phyloP scores from a whole-genome alignment of 2,888 invertebrate species.

The Trisateles emortualis region DNA sequence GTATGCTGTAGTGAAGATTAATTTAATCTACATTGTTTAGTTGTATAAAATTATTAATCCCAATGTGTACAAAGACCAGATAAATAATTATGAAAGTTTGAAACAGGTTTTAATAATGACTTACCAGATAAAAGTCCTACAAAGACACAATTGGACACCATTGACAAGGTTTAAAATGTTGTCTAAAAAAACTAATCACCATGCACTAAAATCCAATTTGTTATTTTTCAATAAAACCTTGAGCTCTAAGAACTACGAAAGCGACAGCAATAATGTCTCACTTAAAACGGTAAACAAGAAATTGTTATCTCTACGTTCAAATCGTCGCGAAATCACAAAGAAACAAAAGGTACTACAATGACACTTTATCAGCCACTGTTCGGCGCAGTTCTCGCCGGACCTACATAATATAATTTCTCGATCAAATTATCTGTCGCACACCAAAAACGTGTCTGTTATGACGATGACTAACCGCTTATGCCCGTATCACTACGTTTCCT shows the following conservation, averaged over 20 bases:
- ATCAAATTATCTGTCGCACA: slow-evolving; percentile 63
- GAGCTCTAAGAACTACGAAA: slow-evolving; percentile 57
- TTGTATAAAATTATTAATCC: neutral
- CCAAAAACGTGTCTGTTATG: slow-evolving; percentile 71
- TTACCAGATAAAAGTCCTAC: slow-evolving; percentile 71
- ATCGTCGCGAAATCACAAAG: slow-evolving; percentile 79
- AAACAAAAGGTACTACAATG: slow-evolving; percentile 70
- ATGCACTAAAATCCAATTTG: slow-evolving; percentile 29
- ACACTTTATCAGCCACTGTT: slow-evolving; percentile 69
- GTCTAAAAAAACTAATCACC: slow-evolving; percentile 32
- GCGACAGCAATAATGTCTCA: slow-evolving; percentile 58
- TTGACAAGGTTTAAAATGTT: slow-evolving; percentile 56
- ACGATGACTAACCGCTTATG: slow-evolving; percentile 82
- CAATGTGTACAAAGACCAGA: neutral
- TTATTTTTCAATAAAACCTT: slow-evolving; percentile 43
- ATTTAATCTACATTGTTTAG: neutral
- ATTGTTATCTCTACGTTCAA: slow-evolving; percentile 70
- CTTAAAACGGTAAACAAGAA: slow-evolving; percentile 72
- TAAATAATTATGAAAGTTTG: neutral
- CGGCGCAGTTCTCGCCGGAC: slow-evolving; percentile 61
- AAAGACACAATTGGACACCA: slow-evolving; percentile 80
- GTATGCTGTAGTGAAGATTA: no score
- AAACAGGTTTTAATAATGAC: slow-evolving; percentile 30
- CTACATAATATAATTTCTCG: slow-evolving; percentile 57
- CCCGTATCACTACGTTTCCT: slow-evolving; percentile 73